Evolutionary conservation across 2,888 invertebrate species (phyloP), one percentile per base, ranked within the genome.

Genomic region (Crossocerus cetratus): DNA sequence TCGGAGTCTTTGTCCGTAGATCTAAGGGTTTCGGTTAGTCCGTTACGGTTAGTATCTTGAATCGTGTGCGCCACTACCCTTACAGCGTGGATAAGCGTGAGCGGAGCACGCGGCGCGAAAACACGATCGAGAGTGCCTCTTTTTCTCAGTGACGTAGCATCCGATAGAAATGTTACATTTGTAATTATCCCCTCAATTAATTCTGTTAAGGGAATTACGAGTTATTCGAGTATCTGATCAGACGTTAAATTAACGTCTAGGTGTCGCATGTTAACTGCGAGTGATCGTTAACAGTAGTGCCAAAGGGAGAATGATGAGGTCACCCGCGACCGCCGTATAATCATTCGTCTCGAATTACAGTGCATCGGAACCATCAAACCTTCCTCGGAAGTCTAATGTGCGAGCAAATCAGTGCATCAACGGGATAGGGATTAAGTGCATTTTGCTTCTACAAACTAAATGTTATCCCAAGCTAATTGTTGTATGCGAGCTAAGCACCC

Each of bases 1-100:
- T 91, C 95, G 95, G 90, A 97, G 94, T 88, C 96, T 94, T 89
- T 95, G 94, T 90, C 96, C 95, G 93, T 96, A 96, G 90, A 96
- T 96, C 97, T 97, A 94, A 84, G 90, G 91, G 92, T 89, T 91
- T 90, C 91, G 91, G 93, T 93, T 93, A 93, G 91, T 91, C 86
- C 87, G 91, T 91, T 92, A 92, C 91, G 91, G 90, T 88, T 91
- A 90, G 90, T 91, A 76, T 72, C 87, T 91, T 91, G 90, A 89
- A 86, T 78, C 74, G 68, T 76, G 74, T 77, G 69, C 69, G 68
- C 80, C 77, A 80, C 78, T 86, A 86, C 83, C 86, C 83, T 84
- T 85, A 44, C 61, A 84, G 82, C 83, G 78, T 82, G 79, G 78
- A 77, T 74, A 86, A 86, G 86, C 83, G 59, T 81, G 65, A 78